These are phyloP conservation scores for Nannobrachium achirus DNA, from an alignment of 2,113 vertebrate genomes.

Conservation along the genomic window DNA sequence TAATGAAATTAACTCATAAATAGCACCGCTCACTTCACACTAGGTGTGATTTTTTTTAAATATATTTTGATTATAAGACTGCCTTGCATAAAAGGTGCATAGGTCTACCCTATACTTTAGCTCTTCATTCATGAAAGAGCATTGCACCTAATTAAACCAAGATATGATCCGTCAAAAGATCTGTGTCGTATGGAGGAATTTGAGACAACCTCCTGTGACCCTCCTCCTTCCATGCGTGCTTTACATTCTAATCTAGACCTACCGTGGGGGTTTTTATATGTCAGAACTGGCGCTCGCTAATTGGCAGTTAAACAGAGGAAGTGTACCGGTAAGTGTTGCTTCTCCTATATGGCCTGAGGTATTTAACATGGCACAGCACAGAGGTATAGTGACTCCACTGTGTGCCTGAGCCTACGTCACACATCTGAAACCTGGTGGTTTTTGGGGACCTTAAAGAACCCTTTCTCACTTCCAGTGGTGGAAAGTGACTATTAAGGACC, in stretches of 20 bases:
- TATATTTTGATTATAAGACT: slow-evolving; percentile 6
- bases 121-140: slow-evolving; percentile 25
- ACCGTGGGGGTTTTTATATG: slow-evolving; percentile 28
- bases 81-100: slow-evolving; percentile 4
- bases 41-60: no score
- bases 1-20: no score
- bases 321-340: no score
- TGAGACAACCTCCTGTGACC: neutral
- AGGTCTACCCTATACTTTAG: no score
- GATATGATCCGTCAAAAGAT: neutral
- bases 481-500: no score
- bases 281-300: slow-evolving; percentile 32
- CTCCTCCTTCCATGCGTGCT: neutral
- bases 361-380: slow-evolving; percentile 4
- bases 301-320: slow-evolving; percentile 48
- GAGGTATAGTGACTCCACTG: slow-evolving; percentile 36
- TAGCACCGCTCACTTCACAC: no score
- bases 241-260: slow-evolving; percentile 1
- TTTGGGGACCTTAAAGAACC: neutral
- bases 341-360: slow-evolving; percentile 23
- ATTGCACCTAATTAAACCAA: neutral
- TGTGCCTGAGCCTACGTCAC: slow-evolving; percentile 20
- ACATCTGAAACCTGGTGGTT: slow-evolving; percentile 6
- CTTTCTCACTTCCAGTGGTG: neutral
- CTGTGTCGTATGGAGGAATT: slow-evolving; percentile 8